These are phyloP conservation scores for Callorhinus ursinus DNA, from an alignment of 2,113 vertebrate species.

Conservation along the genomic window DNA sequence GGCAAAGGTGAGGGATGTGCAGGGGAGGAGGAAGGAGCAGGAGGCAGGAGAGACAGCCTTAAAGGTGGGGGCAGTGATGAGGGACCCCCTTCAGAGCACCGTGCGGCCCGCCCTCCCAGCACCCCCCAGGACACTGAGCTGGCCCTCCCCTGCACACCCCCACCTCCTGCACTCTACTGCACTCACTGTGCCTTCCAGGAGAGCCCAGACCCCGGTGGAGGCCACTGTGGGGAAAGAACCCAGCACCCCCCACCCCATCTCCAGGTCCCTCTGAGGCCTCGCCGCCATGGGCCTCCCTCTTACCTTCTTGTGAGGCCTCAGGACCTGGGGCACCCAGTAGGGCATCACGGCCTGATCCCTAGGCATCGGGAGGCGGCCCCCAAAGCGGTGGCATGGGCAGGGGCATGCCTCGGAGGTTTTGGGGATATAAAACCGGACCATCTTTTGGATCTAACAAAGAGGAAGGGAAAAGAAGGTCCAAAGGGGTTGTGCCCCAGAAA, in stretches of 20 bases:
- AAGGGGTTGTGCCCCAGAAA: background rate
- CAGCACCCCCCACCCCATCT: no score
- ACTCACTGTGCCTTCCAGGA: background rate
- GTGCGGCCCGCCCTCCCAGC: no score
- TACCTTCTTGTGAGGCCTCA: slow-evolving; percentile 58
- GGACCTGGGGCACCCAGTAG: slow-evolving; percentile 71
- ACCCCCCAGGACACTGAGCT: background rate
- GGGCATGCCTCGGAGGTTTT: background rate
- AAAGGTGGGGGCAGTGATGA: background rate
- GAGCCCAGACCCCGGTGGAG: background rate
- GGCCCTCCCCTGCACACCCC: background rate
- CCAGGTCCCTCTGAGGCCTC: background rate
- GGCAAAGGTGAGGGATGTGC: background rate
- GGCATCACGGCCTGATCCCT: slow-evolving; percentile 58
- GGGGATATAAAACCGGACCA: background rate
- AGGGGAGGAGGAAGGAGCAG: background rate
- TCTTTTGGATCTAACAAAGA: slow-evolving; percentile 48
- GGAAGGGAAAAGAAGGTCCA: background rate
- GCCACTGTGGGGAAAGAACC: no score
- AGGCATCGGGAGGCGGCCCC: slow-evolving; percentile 52
- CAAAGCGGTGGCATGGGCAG: slow-evolving; percentile 44
- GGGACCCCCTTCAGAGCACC: background rate
- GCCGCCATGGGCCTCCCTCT: background rate
- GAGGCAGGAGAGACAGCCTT: background rate
- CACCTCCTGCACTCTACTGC: background rate